A percentile compares a stretch with the other conserved stretches of the same genome.
Conservation (phyloP, 2,113 vertebrate genomes). For the Toxostoma redivivum region DNA sequence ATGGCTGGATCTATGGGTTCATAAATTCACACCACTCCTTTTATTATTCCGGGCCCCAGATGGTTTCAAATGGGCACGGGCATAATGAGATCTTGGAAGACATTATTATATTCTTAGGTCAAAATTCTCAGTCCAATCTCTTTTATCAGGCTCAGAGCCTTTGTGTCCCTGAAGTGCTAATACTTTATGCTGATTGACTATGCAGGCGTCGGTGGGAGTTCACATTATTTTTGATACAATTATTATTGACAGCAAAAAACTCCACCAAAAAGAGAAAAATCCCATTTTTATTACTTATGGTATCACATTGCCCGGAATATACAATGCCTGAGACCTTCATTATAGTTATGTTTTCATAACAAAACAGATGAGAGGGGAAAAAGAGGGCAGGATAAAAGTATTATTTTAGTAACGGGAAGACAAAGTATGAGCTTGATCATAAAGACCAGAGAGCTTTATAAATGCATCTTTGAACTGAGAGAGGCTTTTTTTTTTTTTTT, state of each 20-base stretch:
- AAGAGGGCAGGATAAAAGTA: conserved; percentile 25
- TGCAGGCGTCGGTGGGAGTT: conserved; percentile 27
- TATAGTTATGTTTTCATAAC: conserved; percentile 30
- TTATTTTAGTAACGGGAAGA: conserved; percentile 67
- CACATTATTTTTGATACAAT: conserved; percentile 52
- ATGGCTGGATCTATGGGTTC: conserved; percentile 47
- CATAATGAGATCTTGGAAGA: conserved; percentile 69
- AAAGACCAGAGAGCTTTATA: conserved; percentile 29
- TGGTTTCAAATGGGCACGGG: conserved; percentile 46
- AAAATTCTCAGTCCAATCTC: conserved; percentile 61
- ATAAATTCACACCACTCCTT: conserved; percentile 61
- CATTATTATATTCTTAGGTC: conserved; percentile 69
- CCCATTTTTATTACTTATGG: conserved; percentile 21
- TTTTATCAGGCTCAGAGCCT: conserved; percentile 34
- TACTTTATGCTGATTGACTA: conserved; percentile 63
- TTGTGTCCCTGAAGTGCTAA: conserved; percentile 67
- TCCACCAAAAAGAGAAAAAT: not conserved
- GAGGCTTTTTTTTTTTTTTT: not conserved
- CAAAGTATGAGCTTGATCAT: conserved; percentile 60
- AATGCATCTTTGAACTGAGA: conserved; percentile 59
- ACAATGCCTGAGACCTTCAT: not conserved
- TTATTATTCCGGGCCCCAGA: conserved; percentile 64
- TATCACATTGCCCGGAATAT: not conserved
- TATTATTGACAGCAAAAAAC: conserved; percentile 50
- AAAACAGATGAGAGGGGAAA: not conserved